phyloP scores from a whole-genome alignment of 2,888 invertebrate genomes.

The Encarsia formosa region DNA sequence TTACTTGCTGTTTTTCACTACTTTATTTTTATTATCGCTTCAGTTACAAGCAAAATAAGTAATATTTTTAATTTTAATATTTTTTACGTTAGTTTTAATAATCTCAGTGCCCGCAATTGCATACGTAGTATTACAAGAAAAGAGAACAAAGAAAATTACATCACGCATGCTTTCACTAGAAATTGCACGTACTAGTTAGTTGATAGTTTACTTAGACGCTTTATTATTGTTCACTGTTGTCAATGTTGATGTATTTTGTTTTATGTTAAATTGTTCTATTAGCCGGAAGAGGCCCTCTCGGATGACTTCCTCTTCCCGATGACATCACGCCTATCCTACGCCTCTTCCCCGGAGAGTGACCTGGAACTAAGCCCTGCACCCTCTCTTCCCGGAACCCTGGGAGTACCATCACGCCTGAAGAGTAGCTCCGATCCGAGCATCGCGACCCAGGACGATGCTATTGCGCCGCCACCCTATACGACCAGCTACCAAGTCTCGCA shows the following conservation, averaged over 20 bases:
- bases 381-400: conserved; percentile 57
- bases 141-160: too few species aligned
- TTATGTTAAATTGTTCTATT: conserved; percentile 64
- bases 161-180: too few species aligned
- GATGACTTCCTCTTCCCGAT: conserved; percentile 99
- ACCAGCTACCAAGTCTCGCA: conserved; percentile 45
- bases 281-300: conserved; percentile 94
- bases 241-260: conserved; percentile 12
- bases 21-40: too few species aligned
- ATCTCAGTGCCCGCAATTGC: too few species aligned
- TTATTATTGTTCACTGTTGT: neutral
- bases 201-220: neutral
- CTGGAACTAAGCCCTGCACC: conserved; percentile 80
- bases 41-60: too few species aligned
- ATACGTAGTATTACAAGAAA: too few species aligned
- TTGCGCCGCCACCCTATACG: conserved; percentile 83
- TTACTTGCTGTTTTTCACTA: too few species aligned
- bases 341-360: conserved; percentile 94
- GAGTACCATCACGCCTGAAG: conserved; percentile 58
- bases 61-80: too few species aligned
- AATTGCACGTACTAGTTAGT: too few species aligned
- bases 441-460: conserved; percentile 83
- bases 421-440: conserved; percentile 90
- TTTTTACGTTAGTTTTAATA: too few species aligned
- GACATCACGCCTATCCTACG: conserved; percentile 92